These are phyloP conservation scores for Sthenelais limicola DNA, from an alignment of 2,888 invertebrate genomes.

Conservation along the genomic window DNA sequence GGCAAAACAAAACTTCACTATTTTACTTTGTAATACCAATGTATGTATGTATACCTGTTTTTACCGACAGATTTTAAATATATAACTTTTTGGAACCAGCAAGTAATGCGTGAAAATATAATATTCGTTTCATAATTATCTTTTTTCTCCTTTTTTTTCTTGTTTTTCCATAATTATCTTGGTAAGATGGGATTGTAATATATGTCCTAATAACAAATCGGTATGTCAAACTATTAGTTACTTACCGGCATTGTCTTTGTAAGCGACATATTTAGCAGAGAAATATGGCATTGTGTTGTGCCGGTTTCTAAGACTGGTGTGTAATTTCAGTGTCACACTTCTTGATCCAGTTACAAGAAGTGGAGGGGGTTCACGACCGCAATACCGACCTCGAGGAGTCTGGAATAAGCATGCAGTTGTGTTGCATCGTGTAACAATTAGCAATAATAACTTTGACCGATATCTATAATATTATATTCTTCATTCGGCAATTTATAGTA, in stretches of 20 bases:
- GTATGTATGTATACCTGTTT: no score
- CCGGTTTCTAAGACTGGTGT: conserved; percentile 25
- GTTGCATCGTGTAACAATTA: no score
- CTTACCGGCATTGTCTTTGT: conserved; percentile 21
- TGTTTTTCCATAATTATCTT: neutral
- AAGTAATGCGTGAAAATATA: no score
- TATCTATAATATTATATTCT: no score
- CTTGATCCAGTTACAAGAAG: conserved; percentile 31
- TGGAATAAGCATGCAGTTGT: no score
- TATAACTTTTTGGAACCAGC: no score
- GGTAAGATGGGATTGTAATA: neutral
- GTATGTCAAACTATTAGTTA: neutral
- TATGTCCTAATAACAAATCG: neutral
- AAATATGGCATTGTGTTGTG: conserved; percentile 40
- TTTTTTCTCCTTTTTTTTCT: neutral
- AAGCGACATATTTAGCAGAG: conserved; percentile 44
- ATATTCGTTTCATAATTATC: no score
- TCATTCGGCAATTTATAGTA: no score
- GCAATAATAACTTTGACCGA: no score
- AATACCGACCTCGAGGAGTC: conserved; percentile 33
- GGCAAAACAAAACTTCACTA: no score
- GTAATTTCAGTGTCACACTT: conserved; percentile 11
- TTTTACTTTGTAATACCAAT: no score
- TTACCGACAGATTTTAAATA: no score
- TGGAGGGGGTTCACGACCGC: conserved; percentile 29